Evolutionary conservation across 2,888 invertebrate genomes (phyloP).

Genomic region (Eupithecia centaureata): DNA sequence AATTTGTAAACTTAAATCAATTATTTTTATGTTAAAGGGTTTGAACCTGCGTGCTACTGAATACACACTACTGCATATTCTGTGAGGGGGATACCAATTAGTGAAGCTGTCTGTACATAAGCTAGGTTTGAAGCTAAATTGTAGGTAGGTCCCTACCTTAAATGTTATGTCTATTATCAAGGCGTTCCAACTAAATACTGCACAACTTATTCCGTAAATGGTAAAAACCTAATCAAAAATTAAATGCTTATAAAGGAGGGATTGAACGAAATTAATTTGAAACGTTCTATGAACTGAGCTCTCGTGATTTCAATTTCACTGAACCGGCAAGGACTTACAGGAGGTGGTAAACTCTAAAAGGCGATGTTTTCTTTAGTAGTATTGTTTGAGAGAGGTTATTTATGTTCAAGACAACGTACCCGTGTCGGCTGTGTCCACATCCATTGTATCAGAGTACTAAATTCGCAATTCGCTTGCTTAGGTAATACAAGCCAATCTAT

Average conservation of each 20-base stretch:
- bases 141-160: not conserved
- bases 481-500: not conserved
- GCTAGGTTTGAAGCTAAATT: not conserved
- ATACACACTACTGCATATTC: too few species aligned
- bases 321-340: not conserved
- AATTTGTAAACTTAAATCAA: too few species aligned
- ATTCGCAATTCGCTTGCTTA: not conserved
- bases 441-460: conserved; percentile 53
- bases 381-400: conserved; percentile 50
- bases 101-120: not conserved
- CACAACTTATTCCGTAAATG: not conserved
- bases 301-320: not conserved
- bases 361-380: not conserved
- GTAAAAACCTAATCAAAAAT: not conserved
- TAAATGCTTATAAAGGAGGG: not conserved
- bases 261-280: not conserved
- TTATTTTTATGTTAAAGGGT: too few species aligned
- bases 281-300: not conserved
- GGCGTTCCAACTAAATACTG: not conserved
- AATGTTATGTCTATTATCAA: not conserved
- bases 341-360: not conserved
- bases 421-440: conserved; percentile 74
- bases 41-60: too few species aligned
- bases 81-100: too few species aligned
- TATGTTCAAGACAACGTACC: conserved; percentile 53